Percentiles rank a stretch among this genome's conserved stretches.
Conservation (phyloP, 1,140 invertebrate genomes). For the Coboldia fuscipes region DNA sequence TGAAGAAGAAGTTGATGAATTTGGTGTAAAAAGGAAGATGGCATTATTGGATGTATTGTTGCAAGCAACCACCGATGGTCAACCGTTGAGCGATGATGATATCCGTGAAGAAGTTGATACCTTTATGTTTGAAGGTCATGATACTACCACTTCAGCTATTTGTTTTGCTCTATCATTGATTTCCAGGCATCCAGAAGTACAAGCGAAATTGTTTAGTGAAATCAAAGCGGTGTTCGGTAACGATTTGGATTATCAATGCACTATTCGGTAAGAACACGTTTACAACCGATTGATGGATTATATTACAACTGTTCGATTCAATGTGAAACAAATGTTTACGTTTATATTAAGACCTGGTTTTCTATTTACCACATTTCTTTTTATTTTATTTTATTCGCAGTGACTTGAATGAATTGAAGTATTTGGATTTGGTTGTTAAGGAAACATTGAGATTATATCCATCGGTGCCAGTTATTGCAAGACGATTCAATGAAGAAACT, state of each 20-base stretch:
- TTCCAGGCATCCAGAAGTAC: constrained; percentile 2
- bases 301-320: too few relatives aligned
- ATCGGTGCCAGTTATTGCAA: constrained; percentile 39
- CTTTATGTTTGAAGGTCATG: constrained; percentile 40
- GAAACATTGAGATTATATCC: constrained; percentile 38
- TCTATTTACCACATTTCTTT: too few relatives aligned
- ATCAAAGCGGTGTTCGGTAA: constrained; percentile 3
- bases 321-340: too few relatives aligned
- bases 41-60: constrained; percentile 50
- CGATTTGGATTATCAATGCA: neutral
- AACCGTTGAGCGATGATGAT: constrained; percentile 30
- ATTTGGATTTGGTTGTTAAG: constrained; percentile 40
- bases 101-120: constrained; percentile 45
- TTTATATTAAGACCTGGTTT: too few relatives aligned
- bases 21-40: constrained; percentile 26
- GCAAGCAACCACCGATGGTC: constrained; percentile 25
- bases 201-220: constrained; percentile 2
- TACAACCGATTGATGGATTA: too few relatives aligned
- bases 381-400: too few relatives aligned
- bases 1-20: constrained; percentile 9
- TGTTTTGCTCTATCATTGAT: constrained; percentile 2
- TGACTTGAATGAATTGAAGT: constrained; percentile 24
- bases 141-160: constrained; percentile 3
- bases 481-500: constrained; percentile 41
- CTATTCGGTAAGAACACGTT: too few relatives aligned